Base-by-base conservation (phyloP, 2,797 vertebrate genomes). In the Acanthiza pusilla region DNA sequence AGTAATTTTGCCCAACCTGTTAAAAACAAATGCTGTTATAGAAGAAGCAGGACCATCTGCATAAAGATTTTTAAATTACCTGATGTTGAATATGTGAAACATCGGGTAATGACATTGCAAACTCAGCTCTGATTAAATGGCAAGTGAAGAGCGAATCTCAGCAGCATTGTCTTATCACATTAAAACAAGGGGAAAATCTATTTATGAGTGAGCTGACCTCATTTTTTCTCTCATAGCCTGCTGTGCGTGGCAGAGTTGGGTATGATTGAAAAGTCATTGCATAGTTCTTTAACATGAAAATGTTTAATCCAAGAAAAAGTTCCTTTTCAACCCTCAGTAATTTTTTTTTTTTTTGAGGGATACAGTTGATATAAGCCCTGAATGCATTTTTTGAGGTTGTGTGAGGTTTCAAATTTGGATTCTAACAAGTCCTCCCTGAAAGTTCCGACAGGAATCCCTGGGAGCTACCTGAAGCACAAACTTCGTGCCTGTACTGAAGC, bases 101-200 rank as follows among this genome's bases (percentile, higher is more conserved):
- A 85, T 73, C 16, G 15, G 68, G 62, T 66, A 94, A 88, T 32
- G 63, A 79, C 58, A 88, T 75, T 5, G 5, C 51, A 91, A 88
- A 67, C 62, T 89, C 70, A 79, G 21, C 62, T 79, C 62, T 88
- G 77, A 95, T 74, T 81, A 92, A 93, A 93, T 73, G 75, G 79
- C 66, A 91, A 93, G 67, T 29, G 68, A 83, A 88, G 16, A 92
- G 67, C 27, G 42, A 70, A 91, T 92, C 77, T 91, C 80, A 89
- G 70, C 78, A 89, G 54, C 78, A 63, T 91, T 74, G 48, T 77
- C 45, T 80, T 77, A 60, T 63, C 76, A 53, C 63, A 85, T 57
- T 83, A 85, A 82, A 88, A 71, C 48, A 85, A 71, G 76, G 43
- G 51, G 53, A 65, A 95, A 95, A 94, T 80, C 88, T 91, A 36